Base-by-base conservation (phyloP, 2,888 invertebrate genomes). In the Polydesmus complanatus region DNA sequence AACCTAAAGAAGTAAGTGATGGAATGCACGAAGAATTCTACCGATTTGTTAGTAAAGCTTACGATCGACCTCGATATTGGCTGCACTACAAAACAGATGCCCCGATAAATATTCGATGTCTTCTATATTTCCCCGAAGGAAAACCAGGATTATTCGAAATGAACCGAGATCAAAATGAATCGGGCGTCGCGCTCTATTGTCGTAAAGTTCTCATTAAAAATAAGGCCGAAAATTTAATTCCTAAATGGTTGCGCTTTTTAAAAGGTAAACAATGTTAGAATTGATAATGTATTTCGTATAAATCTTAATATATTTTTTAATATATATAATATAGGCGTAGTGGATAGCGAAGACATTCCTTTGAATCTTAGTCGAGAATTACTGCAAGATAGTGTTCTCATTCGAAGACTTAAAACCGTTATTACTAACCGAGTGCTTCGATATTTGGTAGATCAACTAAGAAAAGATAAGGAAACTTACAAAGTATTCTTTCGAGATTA, bases 271-370 rank as follows among this genome's bases (percentile, higher is more conserved):
- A 25, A 14, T 54, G 23, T 54, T 26, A 8, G 23, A 22, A 22
- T 22, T 19, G 19, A n/a, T 21, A 51, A 22, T 21, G n/a, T 19
- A 51, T 14, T 8, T 22, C 8, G 22, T 14, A 51, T 19, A n/a
- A 47, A n/a, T 14, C 48, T 11, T 14, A 47, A 47, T 47, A 47
- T 14, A 47, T 47, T 47, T 47, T 47, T 47, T 47, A 47, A n/a
- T 1, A 19, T 21, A 14, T 23, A 21, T 58, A 18, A 67, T 68
- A 56, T 69, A 83, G 84, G 95, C 71, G 95, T 97, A 27, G 93
- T 97, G 19, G 97, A 97, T 78, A 95, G 94, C 1, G 97, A 97
- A 78, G 97, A 97, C 75, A 95, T 97, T 77, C 97, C 97, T 51
- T 77, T 97, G 61, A 97, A 97, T 81, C 79, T 97, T 64, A 96